phyloP scores from a whole-genome alignment of 2,797 vertebrate species.

The Cynodonichthys magdalenae region DNA sequence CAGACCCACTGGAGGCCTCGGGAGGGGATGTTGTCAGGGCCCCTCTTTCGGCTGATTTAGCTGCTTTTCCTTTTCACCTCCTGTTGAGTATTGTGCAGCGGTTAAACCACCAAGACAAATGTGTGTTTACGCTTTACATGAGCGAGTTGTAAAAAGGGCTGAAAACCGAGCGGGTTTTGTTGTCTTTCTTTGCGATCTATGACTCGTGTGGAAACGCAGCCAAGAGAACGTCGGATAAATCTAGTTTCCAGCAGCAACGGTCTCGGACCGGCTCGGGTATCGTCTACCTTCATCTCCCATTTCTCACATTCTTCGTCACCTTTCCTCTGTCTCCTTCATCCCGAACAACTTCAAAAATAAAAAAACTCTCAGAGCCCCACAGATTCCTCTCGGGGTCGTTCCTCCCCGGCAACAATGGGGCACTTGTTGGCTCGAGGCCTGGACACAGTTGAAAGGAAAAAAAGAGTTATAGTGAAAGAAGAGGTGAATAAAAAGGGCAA shows the following conservation, averaged over 20 bases:
- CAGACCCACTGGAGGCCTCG: slow-evolving; percentile 64
- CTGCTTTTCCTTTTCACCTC: slow-evolving; percentile 56
- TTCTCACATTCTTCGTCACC: not conserved
- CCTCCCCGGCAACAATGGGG: slow-evolving; percentile 65
- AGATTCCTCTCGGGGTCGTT: slow-evolving; percentile 42
- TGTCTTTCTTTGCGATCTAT: slow-evolving; percentile 29
- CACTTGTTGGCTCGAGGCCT: slow-evolving; percentile 51
- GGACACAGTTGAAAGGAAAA: slow-evolving; percentile 43
- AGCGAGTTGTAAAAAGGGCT: slow-evolving; percentile 39
- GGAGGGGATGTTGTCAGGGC: slow-evolving; percentile 25
- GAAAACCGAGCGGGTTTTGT: slow-evolving; percentile 42
- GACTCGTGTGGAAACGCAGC: slow-evolving; percentile 30
- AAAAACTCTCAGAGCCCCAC: not conserved
- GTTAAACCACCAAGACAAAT: slow-evolving; percentile 69
- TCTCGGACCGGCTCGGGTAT: slow-evolving; percentile 23
- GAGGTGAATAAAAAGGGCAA: slow-evolving; percentile 28
- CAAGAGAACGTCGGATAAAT: slow-evolving; percentile 74
- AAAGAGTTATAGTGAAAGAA: slow-evolving; percentile 52
- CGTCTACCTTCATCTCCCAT: slow-evolving; percentile 25
- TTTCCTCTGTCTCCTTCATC: not conserved
- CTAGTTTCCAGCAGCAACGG: slow-evolving; percentile 72
- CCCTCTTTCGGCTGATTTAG: slow-evolving; percentile 73
- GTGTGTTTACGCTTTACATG: slow-evolving; percentile 67
- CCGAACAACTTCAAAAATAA: not conserved
- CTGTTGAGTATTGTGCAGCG: slow-evolving; percentile 52